A percentile compares a stretch with the other conserved stretches of the same genome.
These are phyloP conservation scores for Malurus alboscapulatus DNA, from an alignment of 2,113 vertebrate genomes.

Conservation along the genomic window DNA sequence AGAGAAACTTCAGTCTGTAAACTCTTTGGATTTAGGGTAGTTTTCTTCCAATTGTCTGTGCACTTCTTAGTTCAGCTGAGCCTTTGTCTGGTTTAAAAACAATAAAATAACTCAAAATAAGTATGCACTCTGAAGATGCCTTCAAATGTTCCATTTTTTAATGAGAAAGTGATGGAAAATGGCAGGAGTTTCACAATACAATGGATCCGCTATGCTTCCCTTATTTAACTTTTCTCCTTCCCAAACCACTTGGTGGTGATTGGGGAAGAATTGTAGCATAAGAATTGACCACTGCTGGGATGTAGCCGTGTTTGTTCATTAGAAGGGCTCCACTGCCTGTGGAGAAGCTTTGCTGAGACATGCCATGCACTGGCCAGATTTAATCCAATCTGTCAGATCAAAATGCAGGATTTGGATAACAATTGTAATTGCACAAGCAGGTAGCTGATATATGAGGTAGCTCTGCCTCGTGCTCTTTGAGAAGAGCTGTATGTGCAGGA, in stretches of 20 bases:
- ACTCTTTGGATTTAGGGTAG: neutral
- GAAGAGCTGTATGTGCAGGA: neutral
- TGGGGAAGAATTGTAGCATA: neutral
- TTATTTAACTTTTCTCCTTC: neutral
- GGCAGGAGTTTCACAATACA: neutral
- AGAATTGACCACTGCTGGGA: neutral
- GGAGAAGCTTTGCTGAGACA: neutral
- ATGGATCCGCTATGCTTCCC: neutral
- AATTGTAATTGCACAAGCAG: neutral
- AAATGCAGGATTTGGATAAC: neutral
- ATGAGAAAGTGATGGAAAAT: conserved; percentile 4
- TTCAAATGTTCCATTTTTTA: conserved; percentile 6
- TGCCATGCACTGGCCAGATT: neutral
- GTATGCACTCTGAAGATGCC: neutral
- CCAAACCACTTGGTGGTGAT: neutral
- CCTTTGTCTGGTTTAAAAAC: neutral
- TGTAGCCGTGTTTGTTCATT: neutral
- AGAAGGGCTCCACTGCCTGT: neutral
- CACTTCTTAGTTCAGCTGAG: neutral
- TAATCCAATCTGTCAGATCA: neutral
- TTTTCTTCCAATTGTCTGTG: neutral
- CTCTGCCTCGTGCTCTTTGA: neutral
- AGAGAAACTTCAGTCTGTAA: neutral
- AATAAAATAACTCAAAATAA: conserved; percentile 3
- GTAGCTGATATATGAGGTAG: neutral